phyloP scores from a whole-genome alignment of 2,888 invertebrate genomes.

The Habrosyne pyritoides region DNA sequence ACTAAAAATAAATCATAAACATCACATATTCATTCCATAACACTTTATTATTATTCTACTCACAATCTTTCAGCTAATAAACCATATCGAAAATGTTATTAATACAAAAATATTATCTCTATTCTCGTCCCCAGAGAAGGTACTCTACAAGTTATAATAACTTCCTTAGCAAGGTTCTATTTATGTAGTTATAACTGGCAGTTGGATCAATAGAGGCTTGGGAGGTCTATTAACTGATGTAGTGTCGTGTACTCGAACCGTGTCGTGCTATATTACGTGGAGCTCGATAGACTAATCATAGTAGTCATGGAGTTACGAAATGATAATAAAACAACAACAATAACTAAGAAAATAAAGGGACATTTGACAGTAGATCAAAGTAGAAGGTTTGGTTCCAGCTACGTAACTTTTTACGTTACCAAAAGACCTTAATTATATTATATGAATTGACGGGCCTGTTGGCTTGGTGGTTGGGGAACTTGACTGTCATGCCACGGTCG shows the following conservation, averaged over 20 bases:
- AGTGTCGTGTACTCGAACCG: neutral
- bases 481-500: too few species aligned
- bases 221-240: conserved; percentile 1
- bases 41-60: too few species aligned
- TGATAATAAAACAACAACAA: neutral
- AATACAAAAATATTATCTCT: neutral
- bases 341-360: neutral
- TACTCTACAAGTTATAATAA: neutral
- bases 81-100: neutral
- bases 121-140: neutral
- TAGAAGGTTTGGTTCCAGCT: too few species aligned
- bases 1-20: too few species aligned
- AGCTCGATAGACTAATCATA: neutral
- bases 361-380: too few species aligned
- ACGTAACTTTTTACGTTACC: too few species aligned
- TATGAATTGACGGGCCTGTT: too few species aligned
- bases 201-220: neutral
- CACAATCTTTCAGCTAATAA: too few species aligned
- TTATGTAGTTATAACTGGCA: neutral
- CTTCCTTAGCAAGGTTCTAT: neutral
- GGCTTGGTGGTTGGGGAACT: too few species aligned
- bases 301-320: neutral
- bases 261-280: neutral
- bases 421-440: too few species aligned
- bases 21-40: too few species aligned